A percentile compares a stretch with the other conserved stretches of the same genome.
Conservation (phyloP, 2,888 invertebrate genomes). For the Chrysolina haemoptera region DNA sequence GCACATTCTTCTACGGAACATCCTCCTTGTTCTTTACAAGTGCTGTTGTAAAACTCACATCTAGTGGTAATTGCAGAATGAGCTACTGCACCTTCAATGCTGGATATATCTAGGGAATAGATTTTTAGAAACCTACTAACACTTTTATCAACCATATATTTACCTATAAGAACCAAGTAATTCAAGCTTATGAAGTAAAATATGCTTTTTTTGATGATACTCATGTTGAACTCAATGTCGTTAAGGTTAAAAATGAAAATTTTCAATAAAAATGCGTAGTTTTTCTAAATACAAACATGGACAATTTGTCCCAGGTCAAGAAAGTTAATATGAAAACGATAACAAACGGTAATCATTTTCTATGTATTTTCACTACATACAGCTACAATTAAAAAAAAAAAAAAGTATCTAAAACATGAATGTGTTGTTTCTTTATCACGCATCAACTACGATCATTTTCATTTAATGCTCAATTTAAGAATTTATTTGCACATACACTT, state of each 20-base stretch:
- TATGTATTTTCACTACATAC: background rate
- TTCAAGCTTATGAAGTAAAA: background rate
- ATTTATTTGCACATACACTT: slow-evolving; percentile 12
- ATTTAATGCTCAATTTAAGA: background rate
- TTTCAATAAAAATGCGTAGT: slow-evolving; percentile 49
- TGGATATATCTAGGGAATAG: background rate
- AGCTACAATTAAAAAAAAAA: background rate
- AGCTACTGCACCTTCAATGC: slow-evolving; percentile 50
- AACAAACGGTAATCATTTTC: slow-evolving; percentile 3
- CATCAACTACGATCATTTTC: background rate
- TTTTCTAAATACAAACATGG: slow-evolving; percentile 59
- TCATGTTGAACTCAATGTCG: background rate
- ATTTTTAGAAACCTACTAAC: slow-evolving; percentile 23
- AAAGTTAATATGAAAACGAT: slow-evolving; percentile 24
- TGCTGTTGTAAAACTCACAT: slow-evolving; percentile 81
- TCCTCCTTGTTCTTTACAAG: slow-evolving; percentile 69
- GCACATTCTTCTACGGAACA: slow-evolving; percentile 78
- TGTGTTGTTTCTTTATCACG: background rate
- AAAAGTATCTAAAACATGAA: background rate
- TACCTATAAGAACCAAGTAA: slow-evolving; percentile 6
- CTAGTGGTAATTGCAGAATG: slow-evolving; percentile 69
- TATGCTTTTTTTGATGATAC: background rate
- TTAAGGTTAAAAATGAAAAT: slow-evolving; percentile 18
- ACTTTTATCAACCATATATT: slow-evolving; percentile 19
- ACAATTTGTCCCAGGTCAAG: slow-evolving; percentile 63